A percentile compares a stretch with the other conserved stretches of the same genome.
Evolutionary conservation across 1,140 invertebrate genomes (phyloP).

Genomic region (Proctacanthus coquilletti): DNA sequence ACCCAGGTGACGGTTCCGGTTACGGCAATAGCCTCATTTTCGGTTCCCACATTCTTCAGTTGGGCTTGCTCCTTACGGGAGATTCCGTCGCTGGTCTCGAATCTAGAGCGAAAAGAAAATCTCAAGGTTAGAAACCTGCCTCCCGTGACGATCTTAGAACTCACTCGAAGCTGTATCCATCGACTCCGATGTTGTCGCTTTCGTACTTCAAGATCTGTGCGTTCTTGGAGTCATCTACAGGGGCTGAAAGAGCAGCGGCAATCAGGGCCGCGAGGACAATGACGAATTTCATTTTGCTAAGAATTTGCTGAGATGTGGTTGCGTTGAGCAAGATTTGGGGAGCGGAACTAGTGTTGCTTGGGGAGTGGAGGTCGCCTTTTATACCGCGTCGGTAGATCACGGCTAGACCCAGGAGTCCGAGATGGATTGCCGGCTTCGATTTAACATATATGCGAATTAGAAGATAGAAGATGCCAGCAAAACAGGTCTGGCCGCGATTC

Average conservation of each 20-base stretch:
- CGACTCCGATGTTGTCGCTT: constrained; percentile 30
- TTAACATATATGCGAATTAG: no score
- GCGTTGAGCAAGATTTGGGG: no score
- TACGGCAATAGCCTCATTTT: constrained; percentile 36
- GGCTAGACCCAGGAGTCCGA: no score
- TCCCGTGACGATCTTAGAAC: constrained; percentile 13
- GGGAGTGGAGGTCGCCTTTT: no score
- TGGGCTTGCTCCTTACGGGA: constrained; percentile 38
- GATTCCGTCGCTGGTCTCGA: constrained; percentile 47
- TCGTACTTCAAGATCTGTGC: constrained; percentile 23
- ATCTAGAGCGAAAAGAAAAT: constrained; percentile 22
- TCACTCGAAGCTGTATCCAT: constrained; percentile 28
- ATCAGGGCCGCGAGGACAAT: constrained; percentile 4
- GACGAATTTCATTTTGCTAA: constrained; percentile 7
- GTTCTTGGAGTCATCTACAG: constrained; percentile 6
- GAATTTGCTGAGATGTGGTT: no score
- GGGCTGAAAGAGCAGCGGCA: constrained; percentile 1
- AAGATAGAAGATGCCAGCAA: no score
- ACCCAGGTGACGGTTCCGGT: constrained; percentile 47
- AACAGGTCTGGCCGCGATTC: no score
- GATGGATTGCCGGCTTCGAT: no score
- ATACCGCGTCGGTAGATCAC: no score
- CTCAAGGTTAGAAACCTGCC: no score
- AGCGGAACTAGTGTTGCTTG: no score
- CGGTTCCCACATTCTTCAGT: constrained; percentile 33